A percentile compares a stretch with the other conserved stretches of the same genome.
Conservation (phyloP, 2,888 invertebrate genomes). For the Pheosia tremula region DNA sequence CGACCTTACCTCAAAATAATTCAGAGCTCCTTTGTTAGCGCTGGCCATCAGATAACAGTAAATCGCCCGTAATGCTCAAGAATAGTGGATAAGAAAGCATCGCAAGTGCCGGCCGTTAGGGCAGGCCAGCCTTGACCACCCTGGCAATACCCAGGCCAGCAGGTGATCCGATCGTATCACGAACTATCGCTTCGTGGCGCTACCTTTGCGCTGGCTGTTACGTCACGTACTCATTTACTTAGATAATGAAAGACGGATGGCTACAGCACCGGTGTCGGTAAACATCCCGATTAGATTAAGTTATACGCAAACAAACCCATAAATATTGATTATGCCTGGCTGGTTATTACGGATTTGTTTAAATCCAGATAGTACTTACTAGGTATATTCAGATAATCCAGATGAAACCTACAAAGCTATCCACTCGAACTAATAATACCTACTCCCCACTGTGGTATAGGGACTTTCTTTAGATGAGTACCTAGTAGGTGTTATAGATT, state of each 20-base stretch:
- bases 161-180: conserved; percentile 64
- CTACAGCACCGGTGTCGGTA: conserved; percentile 22
- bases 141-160: conserved; percentile 54
- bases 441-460: no score
- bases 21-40: conserved; percentile 67
- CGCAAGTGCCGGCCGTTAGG: conserved; percentile 24
- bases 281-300: conserved; percentile 31
- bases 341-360: neutral
- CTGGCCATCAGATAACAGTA: conserved; percentile 79
- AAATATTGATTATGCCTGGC: conserved; percentile 26
- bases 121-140: conserved; percentile 65
- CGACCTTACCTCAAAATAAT: conserved; percentile 64
- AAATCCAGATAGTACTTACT: neutral
- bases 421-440: no score
- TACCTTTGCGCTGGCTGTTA: conserved; percentile 44
- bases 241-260: conserved; percentile 43
- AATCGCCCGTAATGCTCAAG: conserved; percentile 78
- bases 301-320: conserved; percentile 37
- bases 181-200: conserved; percentile 48
- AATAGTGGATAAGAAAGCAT: conserved; percentile 61
- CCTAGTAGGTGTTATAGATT: no score
- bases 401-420: no score
- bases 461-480: no score
- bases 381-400: no score
- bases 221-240: conserved; percentile 47